Base-by-base conservation (phyloP, 35 echinoderm and acorn worm species). In the Patiria miniata region DNA sequence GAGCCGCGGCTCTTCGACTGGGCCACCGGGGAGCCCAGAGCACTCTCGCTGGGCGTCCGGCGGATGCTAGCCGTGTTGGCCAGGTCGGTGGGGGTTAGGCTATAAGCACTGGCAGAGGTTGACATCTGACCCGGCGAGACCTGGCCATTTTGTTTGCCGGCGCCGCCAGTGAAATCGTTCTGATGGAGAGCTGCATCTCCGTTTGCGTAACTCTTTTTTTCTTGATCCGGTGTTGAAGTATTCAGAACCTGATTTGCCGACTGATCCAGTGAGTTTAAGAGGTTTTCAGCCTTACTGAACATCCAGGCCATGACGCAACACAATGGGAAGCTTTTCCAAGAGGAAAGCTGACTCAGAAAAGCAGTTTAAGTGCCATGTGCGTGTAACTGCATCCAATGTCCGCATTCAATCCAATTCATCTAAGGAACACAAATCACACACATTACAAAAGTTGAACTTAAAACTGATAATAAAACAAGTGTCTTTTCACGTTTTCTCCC, bases 211-310 rank as follows among this genome's bases (percentile, higher is more conserved):
- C 51, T 65, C 52, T 51, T 36, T 15, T 60, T 88, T 8, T 86
- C 59, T 78, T 81, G 42, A 36, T 40, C 15, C 1, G 79, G 56
- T 9, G 68, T 21, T 38, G 57, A 60, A 17, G 9, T 82, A 5
- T 51, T 85, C 4, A 99, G 56, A 10, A 83, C 96, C 19, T 90
- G 51, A 6, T 89, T 89, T 79, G 96, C 93, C 0, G 86, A 89
- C 69, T 99, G 96, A 51, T 99, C 96, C 78, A 99, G 40, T 19
- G 88, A 94, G 59, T 99, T 99, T 29, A 99, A 80, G 50, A 99
- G 89, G 59, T 73, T 82, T 79, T 99, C 96, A 5, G 96, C 93
- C 79, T 94, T 94, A 22, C 89, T 94, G 19, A 99, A 51, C 50
- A 99, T 40, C 96, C 96, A 99, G 28, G 96, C 79, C 96, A 99